Evolutionary conservation across 2,888 invertebrate genomes (phyloP).

Genomic region (Torymus tubicola): DNA sequence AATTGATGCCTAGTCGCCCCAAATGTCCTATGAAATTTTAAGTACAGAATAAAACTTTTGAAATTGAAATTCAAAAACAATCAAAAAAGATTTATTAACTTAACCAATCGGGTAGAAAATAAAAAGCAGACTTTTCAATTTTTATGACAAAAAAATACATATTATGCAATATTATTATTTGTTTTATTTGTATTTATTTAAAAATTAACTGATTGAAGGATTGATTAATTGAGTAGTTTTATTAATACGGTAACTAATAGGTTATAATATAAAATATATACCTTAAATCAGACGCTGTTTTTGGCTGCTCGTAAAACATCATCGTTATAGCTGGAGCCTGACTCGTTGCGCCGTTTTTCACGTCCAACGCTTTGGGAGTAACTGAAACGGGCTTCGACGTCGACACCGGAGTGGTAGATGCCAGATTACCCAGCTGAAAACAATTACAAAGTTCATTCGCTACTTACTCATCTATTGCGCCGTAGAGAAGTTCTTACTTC

Average conservation of each 20-base stretch:
- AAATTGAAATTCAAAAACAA: too few relatives aligned
- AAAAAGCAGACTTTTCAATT: too few relatives aligned
- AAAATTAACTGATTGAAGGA: too few relatives aligned
- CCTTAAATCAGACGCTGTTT: slow-evolving; percentile 32
- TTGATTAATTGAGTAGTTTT: too few relatives aligned
- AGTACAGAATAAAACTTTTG: too few relatives aligned
- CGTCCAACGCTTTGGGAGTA: slow-evolving; percentile 4
- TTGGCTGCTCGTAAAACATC: slow-evolving; percentile 20
- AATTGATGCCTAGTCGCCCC: slow-evolving; percentile 16
- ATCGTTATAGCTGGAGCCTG: neutral
- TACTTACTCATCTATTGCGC: slow-evolving; percentile 11
- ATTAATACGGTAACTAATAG: too few relatives aligned
- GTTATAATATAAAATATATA: neutral
- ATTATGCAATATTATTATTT: too few relatives aligned
- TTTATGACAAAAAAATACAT: too few relatives aligned
- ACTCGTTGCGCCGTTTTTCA: slow-evolving; percentile 1
- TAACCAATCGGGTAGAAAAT: too few relatives aligned
- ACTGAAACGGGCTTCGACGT: slow-evolving; percentile 11
- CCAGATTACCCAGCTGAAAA: slow-evolving; percentile 39
- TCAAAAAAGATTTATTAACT: too few relatives aligned
- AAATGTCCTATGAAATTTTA: slow-evolving; percentile 22
- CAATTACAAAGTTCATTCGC: slow-evolving; percentile 46
- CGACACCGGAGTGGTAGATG: slow-evolving; percentile 31
- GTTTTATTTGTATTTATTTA: too few relatives aligned
- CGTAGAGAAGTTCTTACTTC: neutral